phyloP scores from a whole-genome alignment of 37 sponge, comb jelly and placozoan genomes.

The Agelas oroides region DNA sequence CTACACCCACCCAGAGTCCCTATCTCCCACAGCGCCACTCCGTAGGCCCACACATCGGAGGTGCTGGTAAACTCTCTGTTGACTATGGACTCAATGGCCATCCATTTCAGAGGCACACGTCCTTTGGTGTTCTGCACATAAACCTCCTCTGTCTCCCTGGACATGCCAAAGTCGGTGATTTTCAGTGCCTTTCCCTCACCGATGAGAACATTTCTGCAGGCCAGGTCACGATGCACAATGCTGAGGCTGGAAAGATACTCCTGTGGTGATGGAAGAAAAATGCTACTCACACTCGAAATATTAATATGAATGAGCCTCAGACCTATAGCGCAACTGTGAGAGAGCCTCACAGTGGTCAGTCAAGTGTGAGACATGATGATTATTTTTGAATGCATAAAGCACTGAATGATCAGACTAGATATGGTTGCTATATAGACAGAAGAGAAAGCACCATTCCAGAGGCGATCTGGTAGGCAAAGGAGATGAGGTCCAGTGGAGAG shows the following conservation, averaged over 20 bases:
- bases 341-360: too few species aligned
- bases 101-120: conserved; percentile 81
- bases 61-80: conserved; percentile 72
- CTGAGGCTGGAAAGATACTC: conserved; percentile 77
- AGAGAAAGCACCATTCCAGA: conserved; percentile 80
- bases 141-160: conserved; percentile 66
- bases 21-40: conserved; percentile 79
- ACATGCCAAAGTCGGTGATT: conserved; percentile 88
- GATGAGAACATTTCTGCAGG: conserved; percentile 80
- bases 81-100: conserved; percentile 83
- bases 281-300: too few species aligned
- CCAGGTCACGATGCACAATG: conserved; percentile 80
- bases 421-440: too few species aligned
- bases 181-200: conserved; percentile 73
- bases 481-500: conserved; percentile 58
- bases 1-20: conserved; percentile 69
- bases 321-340: too few species aligned
- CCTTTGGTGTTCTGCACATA: conserved; percentile 80
- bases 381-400: too few species aligned
- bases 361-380: too few species aligned
- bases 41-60: conserved; percentile 87
- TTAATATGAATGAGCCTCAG: too few species aligned
- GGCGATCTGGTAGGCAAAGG: conserved; percentile 86
- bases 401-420: too few species aligned
- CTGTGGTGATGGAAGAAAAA: conserved; percentile 8